Conservation (phyloP, 1,140 invertebrate genomes). For the Lucilia cuprina region DNA sequence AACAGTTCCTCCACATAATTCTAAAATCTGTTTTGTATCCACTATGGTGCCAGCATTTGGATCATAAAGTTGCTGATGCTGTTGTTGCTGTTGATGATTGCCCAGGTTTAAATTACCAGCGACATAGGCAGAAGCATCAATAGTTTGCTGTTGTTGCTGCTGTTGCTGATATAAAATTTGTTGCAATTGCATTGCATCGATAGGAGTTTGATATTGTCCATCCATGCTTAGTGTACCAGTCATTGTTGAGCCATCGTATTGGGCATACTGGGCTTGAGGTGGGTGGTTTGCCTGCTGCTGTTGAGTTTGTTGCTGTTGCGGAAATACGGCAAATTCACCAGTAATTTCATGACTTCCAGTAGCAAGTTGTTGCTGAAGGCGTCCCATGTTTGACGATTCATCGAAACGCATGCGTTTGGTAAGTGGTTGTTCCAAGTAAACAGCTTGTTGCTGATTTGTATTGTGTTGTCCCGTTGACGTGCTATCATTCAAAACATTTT, state of each 20-base stretch:
- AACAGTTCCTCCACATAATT: conserved; percentile 32
- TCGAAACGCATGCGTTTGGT: conserved; percentile 55
- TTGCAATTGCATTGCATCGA: conserved; percentile 56
- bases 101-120: neutral
- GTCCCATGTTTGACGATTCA: conserved; percentile 36
- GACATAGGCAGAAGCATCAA: neutral
- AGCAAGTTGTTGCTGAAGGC: conserved; percentile 14
- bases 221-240: conserved; percentile 39
- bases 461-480: conserved; percentile 39
- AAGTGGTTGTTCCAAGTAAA: conserved; percentile 37
- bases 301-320: conserved; percentile 42
- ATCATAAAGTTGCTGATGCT: conserved; percentile 35
- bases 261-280: conserved; percentile 40
- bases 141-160: conserved; percentile 46
- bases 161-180: conserved; percentile 56
- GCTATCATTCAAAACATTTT: conserved; percentile 54
- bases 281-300: neutral
- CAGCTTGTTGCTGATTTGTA: conserved; percentile 36
- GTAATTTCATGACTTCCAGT: conserved; percentile 23
- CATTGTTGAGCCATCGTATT: conserved; percentile 40
- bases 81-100: conserved; percentile 21
- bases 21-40: conserved; percentile 35
- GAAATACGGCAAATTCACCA: conserved; percentile 32
- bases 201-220: conserved; percentile 46
- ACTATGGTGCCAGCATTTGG: conserved; percentile 17